Percentiles rank a stretch among this genome's conserved stretches.
phyloP scores from a whole-genome alignment of 2,888 invertebrate species.

The Tanytarsus gracilentus region DNA sequence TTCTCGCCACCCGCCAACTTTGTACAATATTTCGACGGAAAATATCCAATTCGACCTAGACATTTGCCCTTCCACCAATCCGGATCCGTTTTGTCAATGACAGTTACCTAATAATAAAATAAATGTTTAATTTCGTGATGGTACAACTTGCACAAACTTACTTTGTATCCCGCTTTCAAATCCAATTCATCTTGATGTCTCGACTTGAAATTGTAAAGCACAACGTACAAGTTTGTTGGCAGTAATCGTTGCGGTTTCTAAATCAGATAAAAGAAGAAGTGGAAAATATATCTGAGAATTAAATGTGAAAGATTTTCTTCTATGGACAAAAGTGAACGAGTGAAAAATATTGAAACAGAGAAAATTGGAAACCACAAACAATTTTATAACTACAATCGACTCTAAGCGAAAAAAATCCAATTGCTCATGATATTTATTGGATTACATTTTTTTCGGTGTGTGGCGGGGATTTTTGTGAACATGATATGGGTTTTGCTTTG shows the following conservation, averaged over 20 bases:
- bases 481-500: too few species aligned
- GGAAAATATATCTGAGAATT: too few species aligned
- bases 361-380: too few species aligned
- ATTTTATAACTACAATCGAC: too few species aligned
- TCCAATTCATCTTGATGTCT: constrained; percentile 90
- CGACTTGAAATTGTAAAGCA: constrained; percentile 90
- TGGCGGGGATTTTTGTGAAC: too few species aligned
- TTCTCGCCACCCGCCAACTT: constrained; percentile 83
- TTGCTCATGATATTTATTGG: too few species aligned
- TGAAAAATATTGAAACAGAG: too few species aligned
- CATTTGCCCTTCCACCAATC: constrained; percentile 98
- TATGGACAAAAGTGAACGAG: neutral
- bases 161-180: constrained; percentile 78
- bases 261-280: too few species aligned
- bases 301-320: too few species aligned
- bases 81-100: constrained; percentile 87
- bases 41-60: constrained; percentile 81
- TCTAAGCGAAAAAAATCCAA: too few species aligned
- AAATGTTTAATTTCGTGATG: constrained; percentile 33
- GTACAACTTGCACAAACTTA: constrained; percentile 32
- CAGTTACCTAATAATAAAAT: constrained; percentile 55
- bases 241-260: constrained; percentile 79
- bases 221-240: constrained; percentile 87
- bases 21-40: constrained; percentile 91
- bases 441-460: too few species aligned